Conservation (phyloP, 2,797 vertebrate species). For the Chrosomus eos region DNA sequence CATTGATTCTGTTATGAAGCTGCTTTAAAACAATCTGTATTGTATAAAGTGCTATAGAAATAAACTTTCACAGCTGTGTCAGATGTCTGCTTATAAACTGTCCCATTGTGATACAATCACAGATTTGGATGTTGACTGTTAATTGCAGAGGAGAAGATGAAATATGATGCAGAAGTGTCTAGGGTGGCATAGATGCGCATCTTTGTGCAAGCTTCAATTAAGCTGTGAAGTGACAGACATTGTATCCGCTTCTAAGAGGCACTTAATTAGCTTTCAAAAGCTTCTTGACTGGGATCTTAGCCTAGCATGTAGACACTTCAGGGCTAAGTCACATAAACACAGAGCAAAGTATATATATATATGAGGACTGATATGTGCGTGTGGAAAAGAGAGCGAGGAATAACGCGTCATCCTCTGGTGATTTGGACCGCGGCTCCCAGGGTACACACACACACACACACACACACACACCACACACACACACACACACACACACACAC, state of each 20-base stretch:
- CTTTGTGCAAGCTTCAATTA: not conserved
- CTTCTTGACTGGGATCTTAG: conserved; percentile 30
- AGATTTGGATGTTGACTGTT: conserved; percentile 2
- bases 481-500: too few species aligned
- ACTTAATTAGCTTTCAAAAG: conserved; percentile 45
- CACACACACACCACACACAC: too few species aligned
- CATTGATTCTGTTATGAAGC: not conserved
- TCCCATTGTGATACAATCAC: not conserved
- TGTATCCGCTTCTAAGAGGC: conserved; percentile 9
- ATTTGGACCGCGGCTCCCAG: not conserved
- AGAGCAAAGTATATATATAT: not conserved
- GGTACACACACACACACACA: not conserved
- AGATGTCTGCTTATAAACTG: not conserved
- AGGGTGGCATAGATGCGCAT: not conserved
- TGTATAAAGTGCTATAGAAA: not conserved
- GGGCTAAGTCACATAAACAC: conserved; percentile 8
- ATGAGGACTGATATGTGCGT: conserved; percentile 5
- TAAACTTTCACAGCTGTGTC: not conserved
- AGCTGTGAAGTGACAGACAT: conserved; percentile 8
- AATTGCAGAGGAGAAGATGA: conserved; percentile 13
- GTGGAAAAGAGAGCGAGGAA: not conserved
- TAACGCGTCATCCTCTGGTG: not conserved
- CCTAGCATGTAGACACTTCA: not conserved
- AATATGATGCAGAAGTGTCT: not conserved
- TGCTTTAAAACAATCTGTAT: not conserved